These are phyloP conservation scores for Thrips palmi DNA, from an alignment of 1,140 invertebrate genomes.

Conservation along the genomic window DNA sequence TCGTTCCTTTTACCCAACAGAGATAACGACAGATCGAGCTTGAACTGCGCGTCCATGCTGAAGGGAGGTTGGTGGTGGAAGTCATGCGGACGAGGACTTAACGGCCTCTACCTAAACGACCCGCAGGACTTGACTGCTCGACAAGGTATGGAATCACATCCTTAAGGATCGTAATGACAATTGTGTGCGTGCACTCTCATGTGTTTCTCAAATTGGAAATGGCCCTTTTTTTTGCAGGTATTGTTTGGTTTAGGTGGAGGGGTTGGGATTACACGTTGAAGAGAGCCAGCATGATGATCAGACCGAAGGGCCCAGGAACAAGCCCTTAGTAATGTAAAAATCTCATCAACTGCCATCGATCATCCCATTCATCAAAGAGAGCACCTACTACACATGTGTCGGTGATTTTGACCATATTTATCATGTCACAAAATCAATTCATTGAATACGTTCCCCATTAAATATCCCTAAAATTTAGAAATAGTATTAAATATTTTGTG, in stretches of 20 bases:
- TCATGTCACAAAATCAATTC: too few relatives aligned
- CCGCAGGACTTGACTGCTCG: constrained; percentile 72
- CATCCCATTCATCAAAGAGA: too few relatives aligned
- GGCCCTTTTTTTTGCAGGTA: constrained; percentile 36
- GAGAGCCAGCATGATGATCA: constrained; percentile 78
- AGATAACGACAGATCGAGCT: constrained; percentile 72
- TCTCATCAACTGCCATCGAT: too few relatives aligned
- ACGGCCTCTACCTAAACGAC: constrained; percentile 72
- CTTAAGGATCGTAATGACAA: too few relatives aligned
- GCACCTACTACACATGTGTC: too few relatives aligned
- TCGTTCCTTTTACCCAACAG: constrained; percentile 32
- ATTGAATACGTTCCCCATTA: too few relatives aligned
- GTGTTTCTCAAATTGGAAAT: too few relatives aligned
- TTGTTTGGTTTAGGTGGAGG: constrained; percentile 86
- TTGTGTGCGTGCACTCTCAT: too few relatives aligned
- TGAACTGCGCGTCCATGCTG: constrained; percentile 81
- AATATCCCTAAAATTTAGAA: too few relatives aligned
- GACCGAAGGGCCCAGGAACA: constrained; percentile 57
- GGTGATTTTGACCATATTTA: too few relatives aligned
- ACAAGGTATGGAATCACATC: constrained; percentile 40
- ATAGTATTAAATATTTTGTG: too few relatives aligned
- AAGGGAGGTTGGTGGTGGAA: constrained; percentile 94
- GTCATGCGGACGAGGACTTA: constrained; percentile 70
- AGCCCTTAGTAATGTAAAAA: too few relatives aligned
- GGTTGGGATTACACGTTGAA: constrained; percentile 86